These are phyloP conservation scores for Apomyelois bistriatella DNA, from an alignment of 2,888 invertebrate species.

Conservation along the genomic window DNA sequence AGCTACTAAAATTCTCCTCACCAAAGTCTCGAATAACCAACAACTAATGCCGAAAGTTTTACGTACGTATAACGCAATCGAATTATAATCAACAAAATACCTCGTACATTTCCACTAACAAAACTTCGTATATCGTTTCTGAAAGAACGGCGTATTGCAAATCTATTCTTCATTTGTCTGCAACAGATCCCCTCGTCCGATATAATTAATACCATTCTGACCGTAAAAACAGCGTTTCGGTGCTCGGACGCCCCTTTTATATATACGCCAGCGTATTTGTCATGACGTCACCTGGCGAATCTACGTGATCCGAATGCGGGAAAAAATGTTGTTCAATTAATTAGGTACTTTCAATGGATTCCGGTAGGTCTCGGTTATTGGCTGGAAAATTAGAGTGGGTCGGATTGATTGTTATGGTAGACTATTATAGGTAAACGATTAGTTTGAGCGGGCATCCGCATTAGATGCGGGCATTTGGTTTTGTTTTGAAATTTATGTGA, in stretches of 20 bases:
- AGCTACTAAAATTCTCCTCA: too few relatives aligned
- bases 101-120: conserved; percentile 12
- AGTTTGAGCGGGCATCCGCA: conserved; percentile 29
- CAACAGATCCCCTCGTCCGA: conserved; percentile 31
- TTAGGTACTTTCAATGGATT: conserved; percentile 66
- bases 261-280: conserved; percentile 49
- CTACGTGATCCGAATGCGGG: conserved; percentile 53
- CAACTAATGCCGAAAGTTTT: too few relatives aligned
- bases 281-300: conserved; percentile 57
- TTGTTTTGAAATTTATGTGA: too few relatives aligned
- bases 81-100: conserved; percentile 16
- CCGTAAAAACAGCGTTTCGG: conserved; percentile 40
- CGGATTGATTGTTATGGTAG: conserved; percentile 56
- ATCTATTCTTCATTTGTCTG: conserved; percentile 43
- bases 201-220: conserved; percentile 46
- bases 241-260: conserved; percentile 30
- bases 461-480: conserved; percentile 17
- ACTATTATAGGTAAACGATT: conserved; percentile 42
- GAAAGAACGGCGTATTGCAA: conserved; percentile 24
- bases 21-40: too few relatives aligned
- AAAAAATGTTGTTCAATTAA: conserved; percentile 67
- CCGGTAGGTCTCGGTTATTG: conserved; percentile 51
- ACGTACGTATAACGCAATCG: neutral
- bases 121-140: conserved; percentile 21
- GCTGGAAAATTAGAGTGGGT: conserved; percentile 56